Conservation (phyloP, 2,113 vertebrate genomes). For the Macroglossus sobrinus region DNA sequence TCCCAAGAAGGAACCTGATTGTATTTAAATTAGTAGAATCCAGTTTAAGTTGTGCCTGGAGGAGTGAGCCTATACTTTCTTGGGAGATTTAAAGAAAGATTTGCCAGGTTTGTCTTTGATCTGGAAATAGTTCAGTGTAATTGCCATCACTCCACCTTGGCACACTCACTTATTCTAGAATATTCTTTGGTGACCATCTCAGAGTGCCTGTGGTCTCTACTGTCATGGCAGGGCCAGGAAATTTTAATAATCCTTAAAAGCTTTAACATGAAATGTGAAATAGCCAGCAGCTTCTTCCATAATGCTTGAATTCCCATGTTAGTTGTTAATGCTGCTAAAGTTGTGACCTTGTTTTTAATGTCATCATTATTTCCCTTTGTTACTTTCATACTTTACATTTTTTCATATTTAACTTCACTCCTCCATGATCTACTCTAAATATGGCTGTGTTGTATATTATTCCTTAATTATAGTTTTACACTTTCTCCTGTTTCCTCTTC, state of each 20-base stretch:
- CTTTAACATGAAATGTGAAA: conserved; percentile 57
- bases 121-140: background rate
- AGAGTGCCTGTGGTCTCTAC: background rate
- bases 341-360: conserved; percentile 69
- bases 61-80: background rate
- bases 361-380: conserved; percentile 47
- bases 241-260: conserved; percentile 60
- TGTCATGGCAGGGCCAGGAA: background rate
- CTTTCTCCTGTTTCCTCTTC: background rate
- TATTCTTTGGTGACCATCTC: background rate
- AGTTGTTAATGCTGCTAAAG: conserved; percentile 51
- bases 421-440: conserved; percentile 61
- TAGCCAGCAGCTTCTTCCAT: conserved; percentile 58
- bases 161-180: background rate
- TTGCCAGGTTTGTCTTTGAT: conserved; percentile 5
- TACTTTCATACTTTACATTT: conserved; percentile 34
- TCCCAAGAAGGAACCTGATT: background rate
- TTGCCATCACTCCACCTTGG: background rate
- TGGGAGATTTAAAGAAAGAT: background rate
- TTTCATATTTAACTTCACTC: conserved; percentile 59
- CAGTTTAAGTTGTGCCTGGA: background rate
- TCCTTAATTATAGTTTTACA: conserved; percentile 53
- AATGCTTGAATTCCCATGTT: conserved; percentile 38
- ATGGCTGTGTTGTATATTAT: conserved; percentile 10
- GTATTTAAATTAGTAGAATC: background rate